Conservation (phyloP, 2,888 invertebrate genomes). For the Prosapia bicincta region DNA sequence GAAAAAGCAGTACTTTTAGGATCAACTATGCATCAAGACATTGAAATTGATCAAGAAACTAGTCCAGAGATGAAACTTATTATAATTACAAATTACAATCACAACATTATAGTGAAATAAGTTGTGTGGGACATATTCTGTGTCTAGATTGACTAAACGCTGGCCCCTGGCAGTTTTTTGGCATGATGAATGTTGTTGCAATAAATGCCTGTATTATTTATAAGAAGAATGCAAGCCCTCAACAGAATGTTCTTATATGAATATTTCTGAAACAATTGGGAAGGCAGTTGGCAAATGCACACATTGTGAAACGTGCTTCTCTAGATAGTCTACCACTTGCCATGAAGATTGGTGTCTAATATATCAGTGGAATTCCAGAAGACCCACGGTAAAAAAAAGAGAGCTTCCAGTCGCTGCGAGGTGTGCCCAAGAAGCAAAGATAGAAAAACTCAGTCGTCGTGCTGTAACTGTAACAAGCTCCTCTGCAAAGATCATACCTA, state of each 20-base stretch:
- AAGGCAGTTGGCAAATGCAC: no score
- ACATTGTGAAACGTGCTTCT: no score
- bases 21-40: background rate
- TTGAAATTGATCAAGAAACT: background rate
- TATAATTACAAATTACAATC: background rate
- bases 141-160: background rate
- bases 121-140: background rate
- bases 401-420: no score
- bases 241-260: background rate
- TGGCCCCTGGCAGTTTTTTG: background rate
- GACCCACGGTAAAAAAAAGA: no score
- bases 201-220: background rate
- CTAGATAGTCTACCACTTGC: no score
- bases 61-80: background rate
- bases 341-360: no score
- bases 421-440: no score
- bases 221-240: background rate
- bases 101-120: background rate
- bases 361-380: no score
- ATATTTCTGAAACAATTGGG: no score
- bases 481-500: no score
- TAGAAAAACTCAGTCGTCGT: no score
- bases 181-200: background rate
- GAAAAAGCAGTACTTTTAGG: background rate
- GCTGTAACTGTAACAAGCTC: no score